These are phyloP conservation scores for Triplophysa bombifrons DNA, from an alignment of 2,797 vertebrate genomes.

Conservation along the genomic window DNA sequence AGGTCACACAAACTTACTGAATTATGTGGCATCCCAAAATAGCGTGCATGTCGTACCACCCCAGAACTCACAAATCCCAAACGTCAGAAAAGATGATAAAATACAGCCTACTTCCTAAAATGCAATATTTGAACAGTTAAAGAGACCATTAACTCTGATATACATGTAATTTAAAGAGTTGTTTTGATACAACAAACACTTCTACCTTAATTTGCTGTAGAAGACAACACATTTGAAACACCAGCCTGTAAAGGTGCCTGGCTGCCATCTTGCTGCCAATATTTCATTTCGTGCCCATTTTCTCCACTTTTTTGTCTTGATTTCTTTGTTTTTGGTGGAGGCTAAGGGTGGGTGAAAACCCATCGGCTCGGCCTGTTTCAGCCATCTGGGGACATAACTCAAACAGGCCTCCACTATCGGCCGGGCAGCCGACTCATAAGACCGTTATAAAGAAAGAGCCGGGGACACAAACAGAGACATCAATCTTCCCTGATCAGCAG, in stretches of 20 bases:
- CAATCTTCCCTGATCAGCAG: slow-evolving; percentile 64
- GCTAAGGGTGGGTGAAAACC: slow-evolving; percentile 57
- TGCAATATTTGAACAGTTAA: background rate
- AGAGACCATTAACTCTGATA: slow-evolving; percentile 4
- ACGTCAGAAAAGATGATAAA: background rate
- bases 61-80: slow-evolving; percentile 31
- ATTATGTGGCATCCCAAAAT: slow-evolving; percentile 63
- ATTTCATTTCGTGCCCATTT: slow-evolving; percentile 55
- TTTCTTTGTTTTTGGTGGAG: slow-evolving; percentile 58
- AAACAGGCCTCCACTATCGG: slow-evolving; percentile 57
- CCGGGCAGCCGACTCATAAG: slow-evolving; percentile 58
- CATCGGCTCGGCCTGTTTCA: slow-evolving; percentile 53
- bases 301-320: slow-evolving; percentile 53
- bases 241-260: slow-evolving; percentile 22
- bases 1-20: slow-evolving; percentile 63
- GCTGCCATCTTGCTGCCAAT: slow-evolving; percentile 45
- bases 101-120: background rate
- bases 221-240: slow-evolving; percentile 16
- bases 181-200: slow-evolving; percentile 25
- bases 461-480: slow-evolving; percentile 65
- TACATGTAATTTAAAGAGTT: background rate
- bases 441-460: slow-evolving; percentile 56
- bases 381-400: slow-evolving; percentile 62
- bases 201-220: slow-evolving; percentile 1
- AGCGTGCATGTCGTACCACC: slow-evolving; percentile 33